Evolutionary conservation across 2,113 vertebrate genomes (phyloP).

Genomic region (Pelobates fuscus): DNA sequence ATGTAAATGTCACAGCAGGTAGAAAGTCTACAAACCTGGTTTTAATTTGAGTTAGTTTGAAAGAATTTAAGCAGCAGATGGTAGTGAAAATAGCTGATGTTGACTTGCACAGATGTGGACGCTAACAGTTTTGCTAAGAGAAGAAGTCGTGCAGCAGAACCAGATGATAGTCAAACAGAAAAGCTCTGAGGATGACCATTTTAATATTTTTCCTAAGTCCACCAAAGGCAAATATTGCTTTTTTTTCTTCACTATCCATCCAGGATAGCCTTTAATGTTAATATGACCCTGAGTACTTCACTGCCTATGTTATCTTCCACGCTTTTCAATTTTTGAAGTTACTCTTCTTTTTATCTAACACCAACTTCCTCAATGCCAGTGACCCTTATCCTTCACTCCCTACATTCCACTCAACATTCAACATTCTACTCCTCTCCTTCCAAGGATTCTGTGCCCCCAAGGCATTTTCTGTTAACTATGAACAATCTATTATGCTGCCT

Average conservation of each 20-base stretch:
- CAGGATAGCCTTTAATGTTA: too few species aligned
- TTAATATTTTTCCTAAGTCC: conserved; percentile 1
- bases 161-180: conserved; percentile 58
- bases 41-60: conserved; percentile 63
- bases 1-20: conserved; percentile 69
- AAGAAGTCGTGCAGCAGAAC: conserved; percentile 53
- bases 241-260: background rate
- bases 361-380: too few species aligned
- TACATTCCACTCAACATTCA: too few species aligned
- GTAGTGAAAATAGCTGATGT: conserved; percentile 56
- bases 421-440: too few species aligned
- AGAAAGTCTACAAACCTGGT: conserved; percentile 66
- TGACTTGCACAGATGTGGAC: conserved; percentile 64
- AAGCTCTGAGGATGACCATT: conserved; percentile 53
- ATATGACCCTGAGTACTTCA: too few species aligned
- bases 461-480: background rate
- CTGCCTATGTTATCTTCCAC: too few species aligned
- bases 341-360: too few species aligned
- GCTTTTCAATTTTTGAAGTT: too few species aligned
- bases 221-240: background rate
- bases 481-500: background rate
- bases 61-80: conserved; percentile 66
- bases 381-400: too few species aligned
- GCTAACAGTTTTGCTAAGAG: conserved; percentile 52
- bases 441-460: too few species aligned